Evolutionary conservation across 2,113 vertebrate genomes (phyloP).

Genomic region (Lepus timidus): DNA sequence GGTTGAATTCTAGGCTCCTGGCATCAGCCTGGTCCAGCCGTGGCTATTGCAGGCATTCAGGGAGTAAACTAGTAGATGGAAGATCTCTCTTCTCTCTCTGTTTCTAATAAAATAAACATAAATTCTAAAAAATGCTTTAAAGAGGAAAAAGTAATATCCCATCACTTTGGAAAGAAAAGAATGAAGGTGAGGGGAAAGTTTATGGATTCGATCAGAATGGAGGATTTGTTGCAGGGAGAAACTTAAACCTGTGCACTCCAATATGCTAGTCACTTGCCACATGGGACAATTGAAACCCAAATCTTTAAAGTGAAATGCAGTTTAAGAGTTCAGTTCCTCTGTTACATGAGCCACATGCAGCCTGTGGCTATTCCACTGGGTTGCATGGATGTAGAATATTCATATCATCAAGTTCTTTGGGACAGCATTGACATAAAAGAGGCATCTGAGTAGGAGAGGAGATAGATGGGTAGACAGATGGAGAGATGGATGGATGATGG

Average conservation of each 20-base stretch:
- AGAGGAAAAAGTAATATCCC: no score
- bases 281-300: background rate
- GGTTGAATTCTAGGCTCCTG: no score
- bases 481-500: no score
- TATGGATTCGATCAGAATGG: background rate
- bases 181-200: background rate
- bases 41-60: no score
- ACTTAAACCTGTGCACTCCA: background rate
- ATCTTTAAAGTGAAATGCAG: background rate
- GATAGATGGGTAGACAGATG: accelerated
- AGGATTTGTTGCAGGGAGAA: background rate
- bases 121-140: no score
- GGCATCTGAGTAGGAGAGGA: background rate
- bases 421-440: background rate
- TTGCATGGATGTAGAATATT: no score
- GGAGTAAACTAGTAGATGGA: no score
- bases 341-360: no score
- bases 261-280: background rate
- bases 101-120: no score
- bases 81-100: no score
- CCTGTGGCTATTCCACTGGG: background rate
- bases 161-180: no score
- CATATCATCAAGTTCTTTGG: background rate
- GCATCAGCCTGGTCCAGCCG: no score
- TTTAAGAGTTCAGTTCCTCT: background rate